phyloP scores from a whole-genome alignment of 1,140 invertebrate species.

The Hestina assimilis region DNA sequence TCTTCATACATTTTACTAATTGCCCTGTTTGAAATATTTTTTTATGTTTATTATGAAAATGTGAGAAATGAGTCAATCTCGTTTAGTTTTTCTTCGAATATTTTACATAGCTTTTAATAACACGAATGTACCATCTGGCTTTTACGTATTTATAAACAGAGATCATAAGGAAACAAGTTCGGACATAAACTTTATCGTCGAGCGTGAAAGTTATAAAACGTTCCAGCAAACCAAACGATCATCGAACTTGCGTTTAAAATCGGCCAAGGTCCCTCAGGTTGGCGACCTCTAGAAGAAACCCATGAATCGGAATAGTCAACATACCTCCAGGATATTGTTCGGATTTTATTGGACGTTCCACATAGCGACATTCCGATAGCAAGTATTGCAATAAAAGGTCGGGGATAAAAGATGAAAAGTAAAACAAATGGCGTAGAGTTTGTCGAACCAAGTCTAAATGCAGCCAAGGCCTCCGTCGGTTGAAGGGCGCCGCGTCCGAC shows the following conservation, averaged over 20 bases:
- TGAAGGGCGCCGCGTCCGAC: slow-evolving; percentile 71
- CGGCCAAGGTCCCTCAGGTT: slow-evolving; percentile 69
- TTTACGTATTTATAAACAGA: slow-evolving; percentile 29
- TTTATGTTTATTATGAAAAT: too few relatives aligned
- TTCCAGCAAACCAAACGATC: slow-evolving; percentile 45
- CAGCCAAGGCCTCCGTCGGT: slow-evolving; percentile 68
- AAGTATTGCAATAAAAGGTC: slow-evolving; percentile 53
- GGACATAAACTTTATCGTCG: slow-evolving; percentile 58
- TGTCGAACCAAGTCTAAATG: slow-evolving; percentile 72
- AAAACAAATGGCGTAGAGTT: slow-evolving; percentile 64
- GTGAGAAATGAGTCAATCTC: background rate
- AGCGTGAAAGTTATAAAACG: slow-evolving; percentile 66
- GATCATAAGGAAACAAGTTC: slow-evolving; percentile 51
- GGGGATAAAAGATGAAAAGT: slow-evolving; percentile 59
- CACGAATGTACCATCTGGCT: slow-evolving; percentile 27
- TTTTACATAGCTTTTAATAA: slow-evolving; percentile 28
- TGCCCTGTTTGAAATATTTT: too few relatives aligned
- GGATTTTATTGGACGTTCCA: slow-evolving; percentile 41
- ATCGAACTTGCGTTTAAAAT: slow-evolving; percentile 64
- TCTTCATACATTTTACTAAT: background rate
- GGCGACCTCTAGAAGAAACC: slow-evolving; percentile 44
- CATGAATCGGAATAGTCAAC: slow-evolving; percentile 30
- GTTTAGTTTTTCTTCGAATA: slow-evolving; percentile 20
- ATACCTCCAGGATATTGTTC: slow-evolving; percentile 16
- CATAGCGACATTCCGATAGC: slow-evolving; percentile 47